Conservation (phyloP, 2,888 invertebrate species). For the Hedychridium roseum region DNA sequence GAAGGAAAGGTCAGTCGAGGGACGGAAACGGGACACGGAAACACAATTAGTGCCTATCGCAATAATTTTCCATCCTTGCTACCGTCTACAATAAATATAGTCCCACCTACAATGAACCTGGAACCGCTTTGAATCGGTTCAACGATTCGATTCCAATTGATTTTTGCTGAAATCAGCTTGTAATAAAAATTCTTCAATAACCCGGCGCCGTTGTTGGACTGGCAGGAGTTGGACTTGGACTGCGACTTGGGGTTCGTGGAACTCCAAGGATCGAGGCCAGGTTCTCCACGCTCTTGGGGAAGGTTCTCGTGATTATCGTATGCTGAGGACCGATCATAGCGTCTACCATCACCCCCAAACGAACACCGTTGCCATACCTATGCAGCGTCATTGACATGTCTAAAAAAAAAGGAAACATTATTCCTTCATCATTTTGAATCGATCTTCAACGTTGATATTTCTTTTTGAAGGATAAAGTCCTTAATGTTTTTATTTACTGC, state of each 20-base stretch:
- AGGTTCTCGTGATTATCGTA: constrained; percentile 53
- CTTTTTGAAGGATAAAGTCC: background rate
- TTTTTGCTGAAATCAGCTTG: too few species aligned
- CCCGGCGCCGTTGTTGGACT: constrained; percentile 51
- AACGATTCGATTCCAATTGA: too few species aligned
- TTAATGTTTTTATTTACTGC: constrained; percentile 67
- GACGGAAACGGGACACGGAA: too few species aligned
- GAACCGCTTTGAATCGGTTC: too few species aligned
- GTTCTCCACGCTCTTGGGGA: constrained; percentile 49
- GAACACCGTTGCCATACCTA: constrained; percentile 72
- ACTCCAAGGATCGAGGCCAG: constrained; percentile 53
- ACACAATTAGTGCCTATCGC: too few species aligned
- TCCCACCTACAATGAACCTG: too few species aligned
- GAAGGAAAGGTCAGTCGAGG: too few species aligned
- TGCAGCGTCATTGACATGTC: constrained; percentile 78
- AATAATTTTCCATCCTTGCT: too few species aligned
- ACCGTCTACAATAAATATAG: too few species aligned
- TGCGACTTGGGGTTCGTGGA: constrained; percentile 39
- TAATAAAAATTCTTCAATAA: too few species aligned
- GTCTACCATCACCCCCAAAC: constrained; percentile 77
- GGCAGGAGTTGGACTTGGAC: constrained; percentile 44
- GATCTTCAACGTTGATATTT: background rate
- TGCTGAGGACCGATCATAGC: constrained; percentile 75
- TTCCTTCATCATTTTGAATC: background rate
- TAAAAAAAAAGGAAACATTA: constrained; percentile 63